A percentile compares a stretch with the other conserved stretches of the same genome.
Conservation (phyloP, 2,113 vertebrate species). For the Cochlearius cochlearius region DNA sequence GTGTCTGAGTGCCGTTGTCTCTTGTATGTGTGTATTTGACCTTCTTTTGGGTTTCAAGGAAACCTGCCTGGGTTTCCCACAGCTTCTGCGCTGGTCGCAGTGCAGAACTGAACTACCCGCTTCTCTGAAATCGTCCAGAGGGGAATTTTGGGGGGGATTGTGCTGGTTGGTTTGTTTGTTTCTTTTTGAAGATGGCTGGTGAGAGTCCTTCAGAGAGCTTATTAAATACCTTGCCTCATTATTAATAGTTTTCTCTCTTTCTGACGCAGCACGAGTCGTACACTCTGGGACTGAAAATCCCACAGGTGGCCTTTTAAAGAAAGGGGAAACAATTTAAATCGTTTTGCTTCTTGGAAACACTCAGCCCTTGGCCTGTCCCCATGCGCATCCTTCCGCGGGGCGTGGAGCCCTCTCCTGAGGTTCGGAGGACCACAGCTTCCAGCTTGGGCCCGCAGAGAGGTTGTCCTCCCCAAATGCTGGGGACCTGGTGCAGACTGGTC, state of each 20-base stretch:
- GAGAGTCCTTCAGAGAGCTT: not conserved
- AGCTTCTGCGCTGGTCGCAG: not conserved
- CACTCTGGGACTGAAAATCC: not conserved
- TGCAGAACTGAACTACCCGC: not conserved
- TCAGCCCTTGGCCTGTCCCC: not conserved
- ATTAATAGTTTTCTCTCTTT: not conserved
- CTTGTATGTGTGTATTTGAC: fast-evolving
- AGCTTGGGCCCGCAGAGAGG: fast-evolving
- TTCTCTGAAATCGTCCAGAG: not conserved
- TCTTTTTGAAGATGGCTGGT: not conserved
- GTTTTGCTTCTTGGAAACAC: not conserved
- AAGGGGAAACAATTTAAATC: not conserved
- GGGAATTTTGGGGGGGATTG: not conserved
- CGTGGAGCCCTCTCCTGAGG: fast-evolving
- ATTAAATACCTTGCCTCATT: not conserved
- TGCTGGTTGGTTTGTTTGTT: not conserved
- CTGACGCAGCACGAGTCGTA: not conserved
- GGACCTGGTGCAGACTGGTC: not conserved
- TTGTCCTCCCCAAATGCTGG: not conserved
- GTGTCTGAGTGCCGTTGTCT: fast-evolving
- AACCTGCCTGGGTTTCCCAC: not conserved
- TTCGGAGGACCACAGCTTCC: not conserved
- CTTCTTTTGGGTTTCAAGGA: not conserved
- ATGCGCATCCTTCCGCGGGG: not conserved
- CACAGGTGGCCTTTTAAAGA: not conserved